These are phyloP conservation scores for Microplitis deprimator DNA, from an alignment of 2,888 invertebrate species.

Conservation along the genomic window DNA sequence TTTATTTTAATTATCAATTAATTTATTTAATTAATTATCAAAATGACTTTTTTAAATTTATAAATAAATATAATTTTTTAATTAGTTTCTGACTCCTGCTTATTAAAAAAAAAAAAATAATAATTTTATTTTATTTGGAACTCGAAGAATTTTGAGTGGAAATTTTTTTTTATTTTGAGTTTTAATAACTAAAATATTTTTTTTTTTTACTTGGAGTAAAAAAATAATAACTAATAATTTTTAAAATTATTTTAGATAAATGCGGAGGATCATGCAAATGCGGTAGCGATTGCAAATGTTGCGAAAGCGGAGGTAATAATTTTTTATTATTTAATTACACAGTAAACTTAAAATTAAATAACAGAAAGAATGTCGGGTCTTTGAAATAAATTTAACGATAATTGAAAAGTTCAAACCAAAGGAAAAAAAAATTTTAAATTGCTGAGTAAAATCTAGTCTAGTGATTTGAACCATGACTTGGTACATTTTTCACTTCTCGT, in stretches of 20 bases:
- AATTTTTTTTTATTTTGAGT: no score
- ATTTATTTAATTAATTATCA: no score
- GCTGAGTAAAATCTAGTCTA: neutral
- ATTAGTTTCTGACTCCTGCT: no score
- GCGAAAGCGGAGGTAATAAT: conserved; percentile 57
- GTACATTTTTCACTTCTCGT: conserved; percentile 41
- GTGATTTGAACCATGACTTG: neutral
- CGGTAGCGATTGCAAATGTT: conserved; percentile 65
- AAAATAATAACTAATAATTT: neutral
- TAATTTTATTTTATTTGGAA: no score
- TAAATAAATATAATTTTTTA: no score
- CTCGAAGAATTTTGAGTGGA: no score
- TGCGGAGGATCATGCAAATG: conserved; percentile 64
- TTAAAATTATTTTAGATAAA: conserved; percentile 55
- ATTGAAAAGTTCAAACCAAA: neutral
- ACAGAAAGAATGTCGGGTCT: neutral
- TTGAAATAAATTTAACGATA: neutral
- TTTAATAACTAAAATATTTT: no score
- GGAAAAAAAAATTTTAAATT: neutral
- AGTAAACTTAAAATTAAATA: neutral
- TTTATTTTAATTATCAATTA: no score
- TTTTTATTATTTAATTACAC: conserved; percentile 20
- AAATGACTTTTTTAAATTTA: no score
- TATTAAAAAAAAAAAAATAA: no score
- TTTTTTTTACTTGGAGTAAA: no score